Percentiles rank a stretch among this genome's conserved stretches.
phyloP scores from a whole-genome alignment of 2,113 vertebrate genomes.

The Dolichallabes microphthalmus region DNA sequence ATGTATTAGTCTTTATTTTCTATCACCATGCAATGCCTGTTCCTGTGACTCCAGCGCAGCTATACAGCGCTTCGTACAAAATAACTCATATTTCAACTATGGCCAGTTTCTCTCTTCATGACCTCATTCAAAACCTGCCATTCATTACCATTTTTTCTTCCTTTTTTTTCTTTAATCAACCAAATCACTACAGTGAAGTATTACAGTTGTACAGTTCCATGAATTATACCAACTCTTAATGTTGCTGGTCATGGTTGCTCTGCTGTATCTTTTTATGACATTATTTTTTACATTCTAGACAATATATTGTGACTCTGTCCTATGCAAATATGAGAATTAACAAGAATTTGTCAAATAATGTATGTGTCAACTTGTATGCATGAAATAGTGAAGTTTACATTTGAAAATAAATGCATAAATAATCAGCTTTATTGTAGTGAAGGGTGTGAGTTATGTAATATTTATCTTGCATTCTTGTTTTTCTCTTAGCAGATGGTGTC shows the following conservation, averaged over 20 bases:
- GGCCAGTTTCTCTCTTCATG: constrained; percentile 74
- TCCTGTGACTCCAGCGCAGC: constrained; percentile 71
- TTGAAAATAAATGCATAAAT: constrained; percentile 84
- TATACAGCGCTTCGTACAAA: constrained; percentile 73
- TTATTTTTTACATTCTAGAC: constrained; percentile 83
- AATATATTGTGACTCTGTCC: constrained; percentile 83
- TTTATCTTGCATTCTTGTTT: not conserved
- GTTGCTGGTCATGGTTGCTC: constrained; percentile 81
- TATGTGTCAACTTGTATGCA: constrained; percentile 85
- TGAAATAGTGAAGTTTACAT: constrained; percentile 85
- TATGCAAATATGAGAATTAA: constrained; percentile 84
- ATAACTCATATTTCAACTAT: constrained; percentile 71
- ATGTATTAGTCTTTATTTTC: constrained; percentile 69
- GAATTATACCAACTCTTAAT: constrained; percentile 69
- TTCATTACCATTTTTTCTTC: constrained; percentile 57
- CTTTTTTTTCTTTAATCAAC: constrained; percentile 65
- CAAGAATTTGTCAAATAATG: constrained; percentile 79
- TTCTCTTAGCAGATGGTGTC: not conserved
- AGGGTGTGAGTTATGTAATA: constrained; percentile 19
- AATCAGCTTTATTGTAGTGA: constrained; percentile 59
- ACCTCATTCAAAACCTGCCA: constrained; percentile 73
- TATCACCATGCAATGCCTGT: constrained; percentile 80
- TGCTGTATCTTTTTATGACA: constrained; percentile 81
- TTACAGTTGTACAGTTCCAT: constrained; percentile 78
- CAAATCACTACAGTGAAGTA: constrained; percentile 80